Conservation (phyloP, 30 jellyfish, hydroid and myxozoan species). For the Turritopsis dohrnii region DNA sequence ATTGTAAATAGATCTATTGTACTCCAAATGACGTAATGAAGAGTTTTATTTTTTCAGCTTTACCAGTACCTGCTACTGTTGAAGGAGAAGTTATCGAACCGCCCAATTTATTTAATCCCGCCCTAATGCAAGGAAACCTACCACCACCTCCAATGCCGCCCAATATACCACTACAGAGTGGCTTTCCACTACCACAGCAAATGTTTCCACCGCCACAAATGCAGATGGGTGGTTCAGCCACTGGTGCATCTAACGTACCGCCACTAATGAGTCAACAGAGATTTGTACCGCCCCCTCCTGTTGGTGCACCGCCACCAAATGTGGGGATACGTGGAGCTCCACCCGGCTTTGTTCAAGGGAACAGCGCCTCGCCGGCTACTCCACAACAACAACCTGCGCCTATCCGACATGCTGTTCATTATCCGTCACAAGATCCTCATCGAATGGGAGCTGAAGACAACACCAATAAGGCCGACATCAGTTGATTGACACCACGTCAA, state of each 20-base stretch:
- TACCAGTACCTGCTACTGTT: conserved; percentile 56
- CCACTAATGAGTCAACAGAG: conserved; percentile 27
- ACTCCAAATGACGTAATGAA: too few relatives aligned
- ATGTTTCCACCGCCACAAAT: conserved; percentile 43
- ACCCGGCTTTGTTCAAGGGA: conserved; percentile 35
- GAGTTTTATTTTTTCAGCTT: conserved; percentile 35
- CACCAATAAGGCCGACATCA: background rate
- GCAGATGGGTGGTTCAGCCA: conserved; percentile 1
- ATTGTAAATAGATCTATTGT: too few relatives aligned
- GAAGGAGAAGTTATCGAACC: conserved; percentile 9
- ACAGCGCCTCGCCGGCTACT: background rate
- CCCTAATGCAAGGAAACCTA: conserved; percentile 13
- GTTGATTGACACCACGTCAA: background rate
- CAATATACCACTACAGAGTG: conserved; percentile 28
- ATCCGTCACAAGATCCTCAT: conserved; percentile 98
- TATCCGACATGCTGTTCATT: conserved; percentile 54
- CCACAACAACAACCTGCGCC: conserved; percentile 20
- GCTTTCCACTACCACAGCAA: conserved; percentile 41
- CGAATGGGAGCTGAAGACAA: conserved; percentile 83
- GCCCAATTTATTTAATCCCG: conserved; percentile 5
- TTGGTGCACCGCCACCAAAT: conserved; percentile 53
- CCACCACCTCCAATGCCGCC: conserved; percentile 51
- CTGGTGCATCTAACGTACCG: background rate
- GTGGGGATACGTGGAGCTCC: conserved; percentile 28
- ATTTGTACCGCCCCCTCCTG: conserved; percentile 49